Percentiles rank a stretch among this genome's conserved stretches.
Conservation (phyloP, 2,797 vertebrate species). For the Molossus molossus region DNA sequence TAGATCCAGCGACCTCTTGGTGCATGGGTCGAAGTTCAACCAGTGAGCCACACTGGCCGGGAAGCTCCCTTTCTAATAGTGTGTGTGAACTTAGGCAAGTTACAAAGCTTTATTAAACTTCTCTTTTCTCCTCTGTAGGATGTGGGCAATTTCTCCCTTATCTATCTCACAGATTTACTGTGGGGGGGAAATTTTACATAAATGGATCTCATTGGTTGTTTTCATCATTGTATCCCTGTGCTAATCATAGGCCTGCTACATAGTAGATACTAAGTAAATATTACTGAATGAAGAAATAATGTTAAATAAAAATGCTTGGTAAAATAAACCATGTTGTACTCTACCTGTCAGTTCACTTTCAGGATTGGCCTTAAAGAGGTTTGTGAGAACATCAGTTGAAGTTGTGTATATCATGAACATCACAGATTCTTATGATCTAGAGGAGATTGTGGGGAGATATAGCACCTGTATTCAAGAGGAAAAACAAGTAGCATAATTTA, state of each 20-base stretch:
- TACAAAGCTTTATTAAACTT: slow-evolving; percentile 6
- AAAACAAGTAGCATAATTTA: slow-evolving; percentile 29
- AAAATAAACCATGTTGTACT: background rate
- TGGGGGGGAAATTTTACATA: background rate
- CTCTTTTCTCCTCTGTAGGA: slow-evolving; percentile 6
- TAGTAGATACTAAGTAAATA: slow-evolving; percentile 55
- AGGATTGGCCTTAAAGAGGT: slow-evolving; percentile 13
- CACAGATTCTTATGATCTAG: slow-evolving; percentile 20
- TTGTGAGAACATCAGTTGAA: slow-evolving; percentile 14
- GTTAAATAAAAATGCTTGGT: slow-evolving; percentile 41
- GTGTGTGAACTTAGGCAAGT: background rate
- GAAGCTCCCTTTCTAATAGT: background rate
- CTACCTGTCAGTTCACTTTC: background rate
- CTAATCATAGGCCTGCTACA: background rate
- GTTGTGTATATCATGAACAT: background rate
- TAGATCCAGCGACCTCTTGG: no score
- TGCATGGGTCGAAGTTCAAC: no score
- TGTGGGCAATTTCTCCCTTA: background rate
- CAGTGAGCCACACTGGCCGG: no score
- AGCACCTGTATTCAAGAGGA: slow-evolving; percentile 31
- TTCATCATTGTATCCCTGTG: background rate
- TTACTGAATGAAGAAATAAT: background rate
- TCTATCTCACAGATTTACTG: background rate
- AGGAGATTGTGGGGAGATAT: background rate
- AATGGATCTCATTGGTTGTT: background rate